Conservation (phyloP, 2,797 vertebrate genomes). For the Fratercula arctica region DNA sequence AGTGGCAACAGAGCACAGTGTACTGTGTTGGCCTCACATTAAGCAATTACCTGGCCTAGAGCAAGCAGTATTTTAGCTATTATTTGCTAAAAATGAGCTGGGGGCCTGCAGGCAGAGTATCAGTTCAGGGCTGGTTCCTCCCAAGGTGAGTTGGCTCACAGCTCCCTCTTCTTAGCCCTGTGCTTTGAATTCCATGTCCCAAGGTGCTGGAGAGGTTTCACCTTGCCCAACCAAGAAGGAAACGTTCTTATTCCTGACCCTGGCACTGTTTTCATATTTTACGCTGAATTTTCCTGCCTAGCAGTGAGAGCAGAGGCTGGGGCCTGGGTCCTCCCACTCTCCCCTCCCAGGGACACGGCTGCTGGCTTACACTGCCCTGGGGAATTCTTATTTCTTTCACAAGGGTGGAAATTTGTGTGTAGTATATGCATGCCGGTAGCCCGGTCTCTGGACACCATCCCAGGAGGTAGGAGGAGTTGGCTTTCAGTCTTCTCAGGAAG, state of each 20-base stretch:
- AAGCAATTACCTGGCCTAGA: neutral
- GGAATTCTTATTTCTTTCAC: neutral
- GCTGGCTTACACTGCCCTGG: neutral
- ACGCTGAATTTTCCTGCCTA: neutral
- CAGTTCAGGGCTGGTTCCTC: neutral
- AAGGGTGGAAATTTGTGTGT: neutral
- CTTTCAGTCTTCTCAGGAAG: neutral
- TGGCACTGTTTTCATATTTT: neutral
- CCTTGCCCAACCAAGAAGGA: neutral
- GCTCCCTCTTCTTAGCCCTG: neutral
- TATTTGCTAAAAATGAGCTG: neutral
- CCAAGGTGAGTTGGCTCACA: neutral
- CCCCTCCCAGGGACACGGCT: neutral
- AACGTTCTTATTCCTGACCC: neutral
- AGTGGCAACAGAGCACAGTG: neutral
- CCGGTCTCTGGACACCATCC: neutral
- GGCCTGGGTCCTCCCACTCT: neutral
- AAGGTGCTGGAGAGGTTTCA: neutral
- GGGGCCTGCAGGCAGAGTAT: neutral
- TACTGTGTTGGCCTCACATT: accelerated
- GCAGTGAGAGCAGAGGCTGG: neutral
- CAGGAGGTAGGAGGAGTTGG: neutral
- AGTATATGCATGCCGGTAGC: accelerated
- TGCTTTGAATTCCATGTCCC: neutral
- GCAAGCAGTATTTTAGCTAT: neutral